Conservation (phyloP, 2,888 invertebrate species). For the Galerucella nymphaeae region DNA sequence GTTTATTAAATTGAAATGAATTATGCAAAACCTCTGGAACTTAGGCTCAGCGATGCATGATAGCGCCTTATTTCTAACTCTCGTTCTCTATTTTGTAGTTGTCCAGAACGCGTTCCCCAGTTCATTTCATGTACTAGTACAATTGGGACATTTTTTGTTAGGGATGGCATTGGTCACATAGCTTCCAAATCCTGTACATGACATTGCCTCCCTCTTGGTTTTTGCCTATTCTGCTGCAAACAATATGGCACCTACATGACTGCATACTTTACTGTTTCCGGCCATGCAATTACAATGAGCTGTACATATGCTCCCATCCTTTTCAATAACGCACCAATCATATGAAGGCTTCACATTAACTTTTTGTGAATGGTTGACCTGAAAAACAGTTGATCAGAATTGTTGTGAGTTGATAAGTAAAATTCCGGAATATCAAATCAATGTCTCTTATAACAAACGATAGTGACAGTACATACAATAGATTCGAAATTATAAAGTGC, state of each 20-base stretch:
- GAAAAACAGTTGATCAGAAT: conserved; percentile 18
- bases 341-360: conserved; percentile 29
- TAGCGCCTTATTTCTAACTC: neutral
- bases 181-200: conserved; percentile 28
- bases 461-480: no score
- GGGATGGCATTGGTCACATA: conserved; percentile 19
- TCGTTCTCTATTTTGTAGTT: conserved; percentile 8
- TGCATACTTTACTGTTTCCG: conserved; percentile 37
- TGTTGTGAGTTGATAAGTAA: neutral
- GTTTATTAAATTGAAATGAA: no score
- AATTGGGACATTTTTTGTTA: neutral
- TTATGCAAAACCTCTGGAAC: no score
- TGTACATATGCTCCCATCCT: conserved; percentile 36
- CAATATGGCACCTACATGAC: conserved; percentile 33
- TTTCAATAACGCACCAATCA: conserved; percentile 35
- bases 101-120: conserved; percentile 8
- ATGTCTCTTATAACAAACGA: conserved; percentile 8
- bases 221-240: conserved; percentile 32
- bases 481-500: no score
- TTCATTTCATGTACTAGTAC: conserved; percentile 16
- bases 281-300: conserved; percentile 39
- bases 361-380: conserved; percentile 41
- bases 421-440: conserved; percentile 17
- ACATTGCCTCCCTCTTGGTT: conserved; percentile 13
- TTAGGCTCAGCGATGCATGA: no score